Conservation (phyloP, 2,888 invertebrate genomes). For the Caenorhabditis panamensis region DNA sequence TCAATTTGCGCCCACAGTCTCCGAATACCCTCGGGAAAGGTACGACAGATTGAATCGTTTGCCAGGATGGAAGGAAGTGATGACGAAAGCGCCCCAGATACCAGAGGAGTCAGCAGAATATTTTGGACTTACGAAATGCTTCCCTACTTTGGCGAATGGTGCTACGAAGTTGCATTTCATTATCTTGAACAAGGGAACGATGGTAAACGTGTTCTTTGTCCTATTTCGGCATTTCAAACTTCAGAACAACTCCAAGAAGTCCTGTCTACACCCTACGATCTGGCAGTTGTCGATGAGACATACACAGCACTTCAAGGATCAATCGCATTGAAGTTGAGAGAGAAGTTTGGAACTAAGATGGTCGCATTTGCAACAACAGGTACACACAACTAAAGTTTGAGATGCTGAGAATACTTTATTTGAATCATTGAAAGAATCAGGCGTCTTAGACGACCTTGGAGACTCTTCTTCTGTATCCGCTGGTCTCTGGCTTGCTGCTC, state of each 20-base stretch:
- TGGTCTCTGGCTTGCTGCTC: constrained; percentile 44
- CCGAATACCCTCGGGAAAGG: constrained; percentile 28
- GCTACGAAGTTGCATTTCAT: constrained; percentile 40
- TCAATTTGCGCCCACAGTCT: constrained; percentile 43
- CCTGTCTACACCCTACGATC: constrained; percentile 49
- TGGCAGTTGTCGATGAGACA: constrained; percentile 63
- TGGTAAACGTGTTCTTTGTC: constrained; percentile 2
- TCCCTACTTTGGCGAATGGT: constrained; percentile 35
- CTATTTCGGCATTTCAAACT: not conserved
- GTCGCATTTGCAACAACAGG: constrained; percentile 65
- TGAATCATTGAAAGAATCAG: not conserved
- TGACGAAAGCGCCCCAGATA: constrained; percentile 37
- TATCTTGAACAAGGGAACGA: constrained; percentile 43
- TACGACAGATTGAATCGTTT: constrained; percentile 33
- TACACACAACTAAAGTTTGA: constrained; percentile 5
- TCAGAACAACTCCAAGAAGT: constrained; percentile 42
- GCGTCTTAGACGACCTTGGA: constrained; percentile 57
- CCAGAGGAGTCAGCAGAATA: constrained; percentile 42
- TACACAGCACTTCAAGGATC: constrained; percentile 59
- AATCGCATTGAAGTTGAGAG: constrained; percentile 59
- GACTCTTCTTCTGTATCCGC: constrained; percentile 56
- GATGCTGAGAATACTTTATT: constrained; percentile 27
- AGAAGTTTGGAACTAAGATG: constrained; percentile 58
- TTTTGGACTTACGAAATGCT: constrained; percentile 61
- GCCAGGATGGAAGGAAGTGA: constrained; percentile 20